Evolutionary conservation across 2,888 invertebrate genomes (phyloP).

Genomic region (Eulithis prunata): DNA sequence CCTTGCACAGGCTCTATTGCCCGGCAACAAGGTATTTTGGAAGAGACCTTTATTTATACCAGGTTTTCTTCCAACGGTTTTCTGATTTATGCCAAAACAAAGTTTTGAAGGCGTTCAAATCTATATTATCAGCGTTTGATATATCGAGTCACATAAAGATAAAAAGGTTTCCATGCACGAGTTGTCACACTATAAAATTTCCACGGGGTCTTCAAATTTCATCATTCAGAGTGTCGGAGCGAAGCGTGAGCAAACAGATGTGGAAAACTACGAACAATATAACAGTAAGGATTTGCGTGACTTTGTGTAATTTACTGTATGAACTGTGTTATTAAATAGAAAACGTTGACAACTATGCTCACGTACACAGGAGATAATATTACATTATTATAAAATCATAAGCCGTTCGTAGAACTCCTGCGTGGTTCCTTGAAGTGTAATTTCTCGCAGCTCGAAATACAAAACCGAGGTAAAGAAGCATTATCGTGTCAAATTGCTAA

Average conservation of each 20-base stretch:
- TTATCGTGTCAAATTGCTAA: constrained; percentile 13
- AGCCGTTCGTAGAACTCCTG: constrained; percentile 13
- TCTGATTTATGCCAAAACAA: constrained; percentile 15
- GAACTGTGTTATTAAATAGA: constrained; percentile 61
- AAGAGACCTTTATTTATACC: constrained; percentile 14
- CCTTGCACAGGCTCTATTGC: constrained; percentile 5
- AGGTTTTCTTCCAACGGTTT: constrained; percentile 13
- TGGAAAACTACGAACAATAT: constrained; percentile 70
- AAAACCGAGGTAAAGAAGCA: constrained; percentile 9
- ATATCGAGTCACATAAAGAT: constrained; percentile 21
- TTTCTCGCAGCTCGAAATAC: constrained; percentile 21
- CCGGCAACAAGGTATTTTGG: neutral
- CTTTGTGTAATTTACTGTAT: constrained; percentile 50
- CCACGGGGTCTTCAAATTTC: constrained; percentile 27
- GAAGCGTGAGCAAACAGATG: constrained; percentile 53
- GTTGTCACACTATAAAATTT: constrained; percentile 28
- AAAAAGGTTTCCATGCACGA: constrained; percentile 25
- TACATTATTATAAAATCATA: constrained; percentile 8
- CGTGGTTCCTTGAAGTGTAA: constrained; percentile 11
- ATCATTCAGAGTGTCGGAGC: constrained; percentile 28
- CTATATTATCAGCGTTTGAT: constrained; percentile 17
- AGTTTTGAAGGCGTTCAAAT: constrained; percentile 14
- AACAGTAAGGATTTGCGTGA: constrained; percentile 59
- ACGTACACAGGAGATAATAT: constrained; percentile 51
- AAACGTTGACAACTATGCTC: constrained; percentile 56